Evolutionary conservation across 2,888 invertebrate genomes (phyloP).

Genomic region (Sturmia bella): DNA sequence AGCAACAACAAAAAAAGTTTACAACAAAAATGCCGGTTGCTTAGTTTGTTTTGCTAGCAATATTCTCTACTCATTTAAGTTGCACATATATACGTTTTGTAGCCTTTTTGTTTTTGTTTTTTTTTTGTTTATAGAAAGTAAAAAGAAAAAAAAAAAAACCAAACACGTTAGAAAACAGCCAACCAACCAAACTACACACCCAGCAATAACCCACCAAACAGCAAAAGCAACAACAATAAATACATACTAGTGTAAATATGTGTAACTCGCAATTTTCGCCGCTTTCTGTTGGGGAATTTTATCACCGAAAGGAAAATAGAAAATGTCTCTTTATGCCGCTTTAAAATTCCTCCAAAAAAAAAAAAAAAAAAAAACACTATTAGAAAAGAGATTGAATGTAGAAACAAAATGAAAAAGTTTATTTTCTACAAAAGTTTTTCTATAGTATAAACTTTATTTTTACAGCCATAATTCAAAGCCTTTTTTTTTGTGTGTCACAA

Average conservation of each 20-base stretch:
- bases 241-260: not conserved
- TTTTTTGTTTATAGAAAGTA: no score
- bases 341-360: no score
- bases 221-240: slow-evolving; percentile 1
- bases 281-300: no score
- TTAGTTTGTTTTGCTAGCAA: slow-evolving; percentile 66
- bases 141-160: not conserved
- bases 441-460: slow-evolving; percentile 1
- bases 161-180: slow-evolving; percentile 9
- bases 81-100: slow-evolving; percentile 25
- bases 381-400: no score
- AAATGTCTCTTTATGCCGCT: no score
- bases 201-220: slow-evolving; percentile 7
- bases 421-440: not conserved
- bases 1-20: not conserved
- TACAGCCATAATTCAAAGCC: slow-evolving; percentile 51
- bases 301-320: no score
- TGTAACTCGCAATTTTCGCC: no score
- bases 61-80: slow-evolving; percentile 46
- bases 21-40: slow-evolving; percentile 58
- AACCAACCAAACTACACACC: slow-evolving; percentile 14
- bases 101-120: not conserved
- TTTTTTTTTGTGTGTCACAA: slow-evolving; percentile 52
- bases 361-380: no score
- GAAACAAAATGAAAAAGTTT: not conserved